These are phyloP conservation scores for Melangyna quadrimaculata DNA, from an alignment of 2,888 invertebrate genomes.

Conservation along the genomic window DNA sequence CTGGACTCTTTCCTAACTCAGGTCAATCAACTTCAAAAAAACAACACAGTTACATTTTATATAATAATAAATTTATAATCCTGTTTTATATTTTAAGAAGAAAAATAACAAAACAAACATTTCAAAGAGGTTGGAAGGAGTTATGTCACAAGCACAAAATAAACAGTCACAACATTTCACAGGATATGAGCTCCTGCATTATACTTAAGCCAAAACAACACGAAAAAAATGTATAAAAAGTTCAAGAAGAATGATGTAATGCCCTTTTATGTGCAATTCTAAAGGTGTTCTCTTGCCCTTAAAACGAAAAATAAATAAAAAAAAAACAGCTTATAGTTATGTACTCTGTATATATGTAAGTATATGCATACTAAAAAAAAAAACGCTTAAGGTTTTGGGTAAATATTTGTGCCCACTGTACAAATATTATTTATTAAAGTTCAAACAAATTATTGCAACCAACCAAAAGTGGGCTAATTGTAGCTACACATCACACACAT, in stretches of 20 bases:
- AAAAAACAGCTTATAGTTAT: background rate
- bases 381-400: background rate
- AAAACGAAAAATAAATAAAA: background rate
- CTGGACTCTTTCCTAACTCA: background rate
- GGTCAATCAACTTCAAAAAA: conserved; percentile 2
- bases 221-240: background rate
- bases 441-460: conserved; percentile 12
- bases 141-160: conserved; percentile 25
- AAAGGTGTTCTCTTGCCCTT: background rate
- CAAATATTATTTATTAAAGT: conserved; percentile 15
- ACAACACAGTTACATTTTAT: background rate
- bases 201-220: background rate
- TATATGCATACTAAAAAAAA: background rate
- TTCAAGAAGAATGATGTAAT: conserved; percentile 6
- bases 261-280: background rate
- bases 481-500: background rate
- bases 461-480: conserved; percentile 23
- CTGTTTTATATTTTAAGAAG: background rate
- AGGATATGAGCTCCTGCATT: background rate
- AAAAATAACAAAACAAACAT: background rate
- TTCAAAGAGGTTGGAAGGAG: background rate
- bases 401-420: background rate
- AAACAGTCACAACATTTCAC: background rate
- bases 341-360: background rate
- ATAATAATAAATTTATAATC: background rate